phyloP scores from a whole-genome alignment of 2,888 invertebrate species.

The Neria commutata region DNA sequence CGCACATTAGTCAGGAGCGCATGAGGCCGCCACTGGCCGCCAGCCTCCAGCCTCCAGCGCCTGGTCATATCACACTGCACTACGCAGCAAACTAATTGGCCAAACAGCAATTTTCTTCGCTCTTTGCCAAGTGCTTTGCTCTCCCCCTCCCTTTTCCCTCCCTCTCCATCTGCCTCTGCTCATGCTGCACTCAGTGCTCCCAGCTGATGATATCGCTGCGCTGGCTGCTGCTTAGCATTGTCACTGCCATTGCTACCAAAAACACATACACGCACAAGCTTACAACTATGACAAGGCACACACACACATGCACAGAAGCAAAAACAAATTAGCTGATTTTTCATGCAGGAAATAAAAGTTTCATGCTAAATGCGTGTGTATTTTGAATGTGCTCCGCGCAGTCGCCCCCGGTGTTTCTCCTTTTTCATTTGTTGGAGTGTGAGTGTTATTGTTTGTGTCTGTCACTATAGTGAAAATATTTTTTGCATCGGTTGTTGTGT shows the following conservation, averaged over 20 bases:
- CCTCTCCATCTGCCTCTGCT: background rate
- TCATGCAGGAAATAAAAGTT: constrained; percentile 36
- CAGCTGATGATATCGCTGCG: background rate
- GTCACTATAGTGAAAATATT: no score
- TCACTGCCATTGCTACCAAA: background rate
- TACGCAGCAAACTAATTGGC: constrained; percentile 28
- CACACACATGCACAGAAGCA: constrained; percentile 14
- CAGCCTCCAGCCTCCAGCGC: background rate
- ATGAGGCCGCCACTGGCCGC: background rate
- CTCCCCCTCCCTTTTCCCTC: background rate
- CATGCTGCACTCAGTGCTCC: background rate
- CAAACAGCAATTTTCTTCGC: constrained; percentile 27
- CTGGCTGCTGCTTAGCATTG: background rate
- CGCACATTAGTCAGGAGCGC: background rate
- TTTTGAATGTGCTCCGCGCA: constrained; percentile 6
- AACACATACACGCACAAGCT: background rate
- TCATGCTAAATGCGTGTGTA: constrained; percentile 22
- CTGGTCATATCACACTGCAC: background rate
- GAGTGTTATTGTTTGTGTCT: no score
- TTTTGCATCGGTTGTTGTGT: no score
- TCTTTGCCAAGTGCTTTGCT: background rate
- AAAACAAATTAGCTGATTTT: constrained; percentile 36
- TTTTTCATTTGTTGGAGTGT: no score
- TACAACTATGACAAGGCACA: constrained; percentile 13
- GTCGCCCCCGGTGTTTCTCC: no score